Percentiles rank a stretch among this genome's conserved stretches.
Conservation (phyloP, 2,888 invertebrate species). For the Metalampra italica region DNA sequence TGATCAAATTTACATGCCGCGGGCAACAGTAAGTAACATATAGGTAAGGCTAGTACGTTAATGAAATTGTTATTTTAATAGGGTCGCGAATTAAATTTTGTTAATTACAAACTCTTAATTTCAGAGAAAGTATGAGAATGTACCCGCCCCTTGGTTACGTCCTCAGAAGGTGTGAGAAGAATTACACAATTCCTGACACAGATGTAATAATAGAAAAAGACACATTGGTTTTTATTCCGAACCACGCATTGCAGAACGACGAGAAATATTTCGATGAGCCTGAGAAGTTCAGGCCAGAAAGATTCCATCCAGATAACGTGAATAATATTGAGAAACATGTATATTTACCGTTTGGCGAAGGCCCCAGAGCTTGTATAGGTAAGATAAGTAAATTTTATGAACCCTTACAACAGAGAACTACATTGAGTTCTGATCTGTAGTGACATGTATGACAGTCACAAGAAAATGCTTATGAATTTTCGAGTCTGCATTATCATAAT, state of each 20-base stretch:
- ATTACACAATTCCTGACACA: constrained; percentile 25
- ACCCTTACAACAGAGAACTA: not conserved
- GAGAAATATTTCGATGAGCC: constrained; percentile 25
- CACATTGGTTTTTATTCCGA: constrained; percentile 21
- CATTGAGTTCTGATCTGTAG: no score
- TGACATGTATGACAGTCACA: no score
- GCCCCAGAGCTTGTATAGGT: constrained; percentile 26
- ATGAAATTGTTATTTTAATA: no score
- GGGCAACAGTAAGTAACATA: no score
- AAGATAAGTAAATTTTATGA: constrained; percentile 1
- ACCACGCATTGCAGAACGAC: constrained; percentile 28
- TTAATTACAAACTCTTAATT: not conserved
- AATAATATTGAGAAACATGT: constrained; percentile 17
- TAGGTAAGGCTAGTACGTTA: no score
- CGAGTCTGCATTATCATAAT: no score
- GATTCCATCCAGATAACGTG: constrained; percentile 18
- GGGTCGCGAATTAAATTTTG: no score
- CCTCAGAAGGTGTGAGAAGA: constrained; percentile 16
- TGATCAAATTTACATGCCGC: no score
- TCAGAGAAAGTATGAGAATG: constrained; percentile 23
- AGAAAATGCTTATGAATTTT: no score
- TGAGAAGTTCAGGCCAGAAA: constrained; percentile 26
- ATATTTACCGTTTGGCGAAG: constrained; percentile 28
- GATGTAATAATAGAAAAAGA: constrained; percentile 26
- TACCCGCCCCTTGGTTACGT: constrained; percentile 22